A percentile compares a stretch with the other conserved stretches of the same genome.
These are phyloP conservation scores for Harpagoxenus sublaevis DNA, from an alignment of 2,888 invertebrate genomes.

Conservation along the genomic window DNA sequence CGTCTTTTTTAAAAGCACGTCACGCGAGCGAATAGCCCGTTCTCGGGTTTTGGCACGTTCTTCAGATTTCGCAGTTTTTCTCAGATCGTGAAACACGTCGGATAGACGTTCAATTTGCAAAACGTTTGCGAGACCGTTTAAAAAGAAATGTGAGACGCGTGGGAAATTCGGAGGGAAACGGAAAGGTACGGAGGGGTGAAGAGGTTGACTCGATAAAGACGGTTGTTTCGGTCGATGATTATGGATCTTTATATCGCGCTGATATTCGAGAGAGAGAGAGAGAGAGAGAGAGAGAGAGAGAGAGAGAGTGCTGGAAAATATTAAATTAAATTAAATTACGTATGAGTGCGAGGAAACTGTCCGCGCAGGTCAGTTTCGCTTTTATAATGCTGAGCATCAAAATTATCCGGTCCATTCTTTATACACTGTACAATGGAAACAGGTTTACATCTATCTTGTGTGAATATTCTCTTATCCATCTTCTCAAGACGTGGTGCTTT, in stretches of 20 bases:
- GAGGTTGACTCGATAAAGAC: slow-evolving; percentile 35
- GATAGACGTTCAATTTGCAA: slow-evolving; percentile 33
- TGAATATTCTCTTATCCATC: background rate
- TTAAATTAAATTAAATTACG: slow-evolving; percentile 72
- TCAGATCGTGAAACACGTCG: background rate
- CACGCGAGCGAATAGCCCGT: background rate
- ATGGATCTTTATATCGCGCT: slow-evolving; percentile 52
- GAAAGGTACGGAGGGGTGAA: background rate
- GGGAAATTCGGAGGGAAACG: slow-evolving; percentile 25
- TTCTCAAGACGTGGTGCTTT: background rate
- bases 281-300: too few species aligned
- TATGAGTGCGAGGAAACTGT: slow-evolving; percentile 45
- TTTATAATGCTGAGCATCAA: background rate
- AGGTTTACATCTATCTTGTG: background rate
- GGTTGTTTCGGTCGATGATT: slow-evolving; percentile 3
- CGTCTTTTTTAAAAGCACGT: background rate
- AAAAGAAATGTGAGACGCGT: slow-evolving; percentile 33
- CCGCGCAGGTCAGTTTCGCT: background rate
- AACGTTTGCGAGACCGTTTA: slow-evolving; percentile 15
- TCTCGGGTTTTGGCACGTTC: background rate
- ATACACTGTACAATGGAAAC: background rate
- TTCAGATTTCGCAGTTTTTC: slow-evolving; percentile 10
- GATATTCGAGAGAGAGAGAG: slow-evolving; percentile 65
- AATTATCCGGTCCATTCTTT: background rate
- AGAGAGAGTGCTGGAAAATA: slow-evolving; percentile 62